Evolutionary conservation across 2,113 vertebrate genomes (phyloP), one percentile per base, ranked within the genome.

Genomic region (Pomatostomus ruficeps): DNA sequence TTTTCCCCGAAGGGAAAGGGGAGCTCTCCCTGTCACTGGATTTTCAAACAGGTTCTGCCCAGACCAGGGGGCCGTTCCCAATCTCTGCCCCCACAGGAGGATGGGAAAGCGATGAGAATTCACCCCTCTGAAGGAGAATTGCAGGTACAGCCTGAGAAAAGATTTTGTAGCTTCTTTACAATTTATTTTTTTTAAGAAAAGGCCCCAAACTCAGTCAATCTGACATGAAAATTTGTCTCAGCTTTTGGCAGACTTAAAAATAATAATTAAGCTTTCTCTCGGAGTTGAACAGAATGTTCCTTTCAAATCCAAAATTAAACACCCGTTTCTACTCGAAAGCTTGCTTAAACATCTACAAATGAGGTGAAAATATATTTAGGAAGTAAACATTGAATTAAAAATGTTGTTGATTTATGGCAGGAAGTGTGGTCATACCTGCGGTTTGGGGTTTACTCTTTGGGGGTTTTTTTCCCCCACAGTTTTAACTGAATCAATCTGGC

Each of bases 231-330:
- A 85, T 82, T 94, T 85, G 40, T 63, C 90, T 78, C 36, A 76
- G 71, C 36, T 88, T 87, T 72, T 82, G 81, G 36, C 73, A 89
- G 85, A 33, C 33, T 93, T 72, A 89, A 91, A 94, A 94, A 93
- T 87, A 91, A 85, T 88, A 89, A 95, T 82, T 76, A 89, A 85
- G 46, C 8, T 88, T 93, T 89, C 85, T 82, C 74, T 85, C 31
- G 2, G 16, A 58, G 57, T 54, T 73, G 81, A 91, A 91, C 77
- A 93, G 78, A 89, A 65, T 82, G 66, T 75, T 88, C 81, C 36
- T 45, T 68, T 87, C 6, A 42, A 75, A 91, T 71, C 52, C 81
- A 55, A 95, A 93, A 85, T 89, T 75, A 87, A 89, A 91, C 15
- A 2, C 17, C 22, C 36, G 75, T 68, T 91, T 14, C 28, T 78